Evolutionary conservation across 1,140 invertebrate species (phyloP).

Genomic region (Drosophila sturtevanti): DNA sequence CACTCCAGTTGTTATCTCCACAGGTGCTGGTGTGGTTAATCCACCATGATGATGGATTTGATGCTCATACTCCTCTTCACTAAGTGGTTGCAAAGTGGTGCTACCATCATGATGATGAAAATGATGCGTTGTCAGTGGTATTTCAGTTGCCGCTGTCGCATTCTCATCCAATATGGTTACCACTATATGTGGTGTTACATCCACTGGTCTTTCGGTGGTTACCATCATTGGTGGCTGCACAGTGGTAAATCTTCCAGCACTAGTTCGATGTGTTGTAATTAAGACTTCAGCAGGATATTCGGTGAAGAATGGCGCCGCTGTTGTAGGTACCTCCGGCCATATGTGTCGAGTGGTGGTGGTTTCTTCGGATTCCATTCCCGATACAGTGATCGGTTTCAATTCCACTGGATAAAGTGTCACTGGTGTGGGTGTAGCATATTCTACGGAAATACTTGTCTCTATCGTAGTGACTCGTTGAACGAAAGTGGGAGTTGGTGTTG

Average conservation of each 20-base stretch:
- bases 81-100: conserved; percentile 30
- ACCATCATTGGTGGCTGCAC: conserved; percentile 44
- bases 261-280: conserved; percentile 67
- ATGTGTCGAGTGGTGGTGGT: conserved; percentile 58
- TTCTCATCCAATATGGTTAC: conserved; percentile 55
- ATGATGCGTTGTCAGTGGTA: conserved; percentile 33
- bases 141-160: conserved; percentile 18
- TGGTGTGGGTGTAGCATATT: conserved; percentile 52
- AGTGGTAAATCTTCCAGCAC: conserved; percentile 62
- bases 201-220: conserved; percentile 22
- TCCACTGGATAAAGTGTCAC: conserved; percentile 41
- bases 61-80: conserved; percentile 36
- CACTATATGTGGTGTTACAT: conserved; percentile 51
- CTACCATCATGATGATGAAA: conserved; percentile 33
- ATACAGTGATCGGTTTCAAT: conserved; percentile 26
- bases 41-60: conserved; percentile 36
- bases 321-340: conserved; percentile 76
- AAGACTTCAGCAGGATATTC: conserved; percentile 79
- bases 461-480: conserved; percentile 69
- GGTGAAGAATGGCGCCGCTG: conserved; percentile 84
- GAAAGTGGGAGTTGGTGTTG: conserved; percentile 52
- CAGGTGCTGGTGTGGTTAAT: conserved; percentile 30
- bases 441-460: conserved; percentile 66
- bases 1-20: conserved; percentile 51
- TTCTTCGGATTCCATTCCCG: conserved; percentile 41